These are phyloP conservation scores for Saccostrea glomerata DNA, from an alignment of 1,140 invertebrate species.

Conservation along the genomic window DNA sequence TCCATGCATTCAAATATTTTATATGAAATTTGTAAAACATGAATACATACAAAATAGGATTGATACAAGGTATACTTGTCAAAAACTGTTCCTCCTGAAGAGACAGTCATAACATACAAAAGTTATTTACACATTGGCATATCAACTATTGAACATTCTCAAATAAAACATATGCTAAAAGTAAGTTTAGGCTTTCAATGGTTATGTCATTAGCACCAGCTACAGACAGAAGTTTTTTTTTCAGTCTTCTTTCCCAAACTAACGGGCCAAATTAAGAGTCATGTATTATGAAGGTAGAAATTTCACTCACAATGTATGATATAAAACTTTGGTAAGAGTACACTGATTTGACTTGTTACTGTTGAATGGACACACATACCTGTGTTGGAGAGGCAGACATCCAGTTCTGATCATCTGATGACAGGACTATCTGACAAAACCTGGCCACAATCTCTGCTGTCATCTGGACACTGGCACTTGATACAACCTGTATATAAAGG, in stretches of 20 bases:
- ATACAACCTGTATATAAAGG: neutral
- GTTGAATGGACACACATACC: neutral
- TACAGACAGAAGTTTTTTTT: too few species aligned
- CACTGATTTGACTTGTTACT: neutral
- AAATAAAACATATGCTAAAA: too few species aligned
- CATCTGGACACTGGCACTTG: neutral
- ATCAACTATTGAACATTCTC: neutral
- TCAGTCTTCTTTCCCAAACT: too few species aligned
- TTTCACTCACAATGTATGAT: too few species aligned
- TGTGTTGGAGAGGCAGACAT: neutral
- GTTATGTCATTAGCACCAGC: too few species aligned
- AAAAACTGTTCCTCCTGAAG: conserved; percentile 50
- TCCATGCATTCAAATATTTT: too few species aligned
- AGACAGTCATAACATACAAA: neutral
- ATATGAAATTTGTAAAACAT: too few species aligned
- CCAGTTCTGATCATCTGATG: conserved; percentile 16
- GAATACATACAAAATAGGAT: conserved; percentile 49
- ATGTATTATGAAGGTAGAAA: too few species aligned
- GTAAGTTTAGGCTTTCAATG: too few species aligned
- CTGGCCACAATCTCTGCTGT: conserved; percentile 8
- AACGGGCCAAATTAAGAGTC: too few species aligned
- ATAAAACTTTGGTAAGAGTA: too few species aligned
- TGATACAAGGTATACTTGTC: conserved; percentile 47
- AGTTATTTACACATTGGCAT: neutral
- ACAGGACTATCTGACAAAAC: neutral